A percentile compares a stretch with the other conserved stretches of the same genome.
Evolutionary conservation across 2,113 vertebrate genomes (phyloP).

Genomic region (Bubo scandiacus): DNA sequence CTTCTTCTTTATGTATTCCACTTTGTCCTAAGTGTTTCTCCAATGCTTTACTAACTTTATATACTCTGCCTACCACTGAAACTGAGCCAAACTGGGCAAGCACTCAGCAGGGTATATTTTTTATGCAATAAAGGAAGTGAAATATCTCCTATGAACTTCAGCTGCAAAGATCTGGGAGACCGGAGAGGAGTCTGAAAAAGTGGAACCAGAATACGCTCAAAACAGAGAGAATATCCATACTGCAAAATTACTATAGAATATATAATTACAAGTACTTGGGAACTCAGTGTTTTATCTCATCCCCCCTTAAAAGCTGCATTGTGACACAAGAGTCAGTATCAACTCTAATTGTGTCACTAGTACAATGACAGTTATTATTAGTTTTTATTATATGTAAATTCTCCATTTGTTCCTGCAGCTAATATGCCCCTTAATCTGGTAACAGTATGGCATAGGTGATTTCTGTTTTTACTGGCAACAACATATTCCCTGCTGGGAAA

Average conservation of each 20-base stretch:
- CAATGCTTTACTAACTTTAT: background rate
- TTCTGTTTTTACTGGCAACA: constrained; percentile 25
- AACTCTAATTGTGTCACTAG: background rate
- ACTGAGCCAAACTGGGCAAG: background rate
- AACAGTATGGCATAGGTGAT: constrained; percentile 7
- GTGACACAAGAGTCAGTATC: background rate
- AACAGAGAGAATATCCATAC: background rate
- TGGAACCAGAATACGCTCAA: background rate
- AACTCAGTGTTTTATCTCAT: background rate
- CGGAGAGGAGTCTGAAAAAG: background rate
- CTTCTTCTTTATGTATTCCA: background rate
- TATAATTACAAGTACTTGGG: background rate
- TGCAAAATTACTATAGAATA: background rate
- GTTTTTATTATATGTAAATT: constrained; percentile 18
- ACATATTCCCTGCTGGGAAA: constrained; percentile 6
- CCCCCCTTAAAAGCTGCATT: background rate
- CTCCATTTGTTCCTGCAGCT: constrained; percentile 4
- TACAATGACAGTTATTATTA: constrained; percentile 3
- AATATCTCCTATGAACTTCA: background rate
- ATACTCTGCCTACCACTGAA: background rate
- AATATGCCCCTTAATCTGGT: background rate
- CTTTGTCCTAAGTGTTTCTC: background rate
- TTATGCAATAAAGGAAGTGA: background rate
- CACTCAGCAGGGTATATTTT: background rate
- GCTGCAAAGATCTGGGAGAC: background rate